Evolutionary conservation across 1,140 invertebrate species (phyloP), one percentile per base, ranked within the genome.

Genomic region (Luehdorfia chinensis): DNA sequence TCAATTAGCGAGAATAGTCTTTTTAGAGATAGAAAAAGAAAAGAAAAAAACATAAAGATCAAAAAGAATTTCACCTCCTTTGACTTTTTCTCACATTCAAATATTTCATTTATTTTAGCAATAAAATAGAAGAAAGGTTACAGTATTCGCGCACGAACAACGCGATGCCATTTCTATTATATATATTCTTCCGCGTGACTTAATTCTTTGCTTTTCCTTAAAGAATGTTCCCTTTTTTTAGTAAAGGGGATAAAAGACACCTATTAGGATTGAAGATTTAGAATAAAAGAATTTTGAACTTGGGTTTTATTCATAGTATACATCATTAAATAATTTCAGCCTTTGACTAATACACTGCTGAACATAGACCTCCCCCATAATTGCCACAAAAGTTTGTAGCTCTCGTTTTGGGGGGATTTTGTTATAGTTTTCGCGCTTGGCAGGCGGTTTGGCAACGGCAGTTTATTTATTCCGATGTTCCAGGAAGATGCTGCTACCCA

Each of bases 41-140:
- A n/a, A n/a, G n/a, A n/a, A n/a, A n/a, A n/a, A n/a, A n/a, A n/a
- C n/a, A n/a, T n/a, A n/a, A n/a, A n/a, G n/a, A n/a, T n/a, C n/a
- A n/a, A n/a, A n/a, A n/a, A n/a, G n/a, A n/a, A n/a, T n/a, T n/a
- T n/a, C n/a, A n/a, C n/a, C n/a, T n/a, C n/a, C n/a, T n/a, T n/a
- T n/a, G n/a, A n/a, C n/a, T n/a, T n/a, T n/a, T n/a, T n/a, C 36
- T 14, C 36, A 41, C 23, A 41, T 41, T 41, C 36, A 25, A 41
- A 41, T 41, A 41, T 41, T 41, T 41, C 36, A 41, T 41, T 41
- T 41, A 23, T n/a, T n/a, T n/a, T n/a, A n/a, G 9, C 36, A 41
- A 41, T 27, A 41, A 41, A 41, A 41, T 41, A 13, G 36, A 27
- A 25, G 25, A 27, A 41, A 13, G 19, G 23, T 21, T 41, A 39